Evolutionary conservation across 2,888 invertebrate genomes (phyloP).

Genomic region (Timema podura): DNA sequence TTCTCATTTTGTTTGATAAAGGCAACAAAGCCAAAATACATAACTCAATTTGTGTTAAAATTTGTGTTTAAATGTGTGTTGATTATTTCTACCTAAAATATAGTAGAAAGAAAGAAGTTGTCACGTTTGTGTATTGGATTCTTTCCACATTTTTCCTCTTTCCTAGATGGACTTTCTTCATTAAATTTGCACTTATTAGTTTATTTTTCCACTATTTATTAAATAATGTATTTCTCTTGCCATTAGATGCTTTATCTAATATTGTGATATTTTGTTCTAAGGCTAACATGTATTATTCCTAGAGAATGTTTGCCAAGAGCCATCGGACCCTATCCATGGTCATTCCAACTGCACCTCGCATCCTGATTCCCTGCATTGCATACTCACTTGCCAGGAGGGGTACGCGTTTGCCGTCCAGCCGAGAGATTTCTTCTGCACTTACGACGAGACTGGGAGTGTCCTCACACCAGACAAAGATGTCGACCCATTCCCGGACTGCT

Average conservation of each 20-base stretch:
- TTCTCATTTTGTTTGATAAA: too few species aligned
- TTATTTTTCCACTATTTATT: neutral
- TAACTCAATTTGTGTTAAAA: too few species aligned
- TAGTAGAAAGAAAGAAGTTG: too few species aligned
- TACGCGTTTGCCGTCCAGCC: slow-evolving; percentile 54
- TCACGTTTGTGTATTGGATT: too few species aligned
- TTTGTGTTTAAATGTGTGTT: too few species aligned
- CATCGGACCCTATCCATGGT: slow-evolving; percentile 49
- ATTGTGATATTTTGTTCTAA: too few species aligned
- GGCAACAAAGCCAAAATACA: too few species aligned
- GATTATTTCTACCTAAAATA: too few species aligned
- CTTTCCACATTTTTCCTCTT: too few species aligned
- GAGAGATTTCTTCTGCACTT: slow-evolving; percentile 44
- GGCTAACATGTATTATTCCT: slow-evolving; percentile 7
- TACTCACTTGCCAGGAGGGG: slow-evolving; percentile 56
- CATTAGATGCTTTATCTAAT: too few species aligned
- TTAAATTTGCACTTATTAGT: too few species aligned
- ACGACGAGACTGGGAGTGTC: slow-evolving; percentile 34
- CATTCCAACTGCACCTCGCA: slow-evolving; percentile 47
- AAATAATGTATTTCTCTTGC: neutral
- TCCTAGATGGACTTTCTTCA: too few species aligned
- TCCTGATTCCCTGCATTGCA: slow-evolving; percentile 49
- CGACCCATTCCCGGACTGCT: slow-evolving; percentile 55
- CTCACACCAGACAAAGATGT: slow-evolving; percentile 27
- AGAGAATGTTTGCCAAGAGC: slow-evolving; percentile 45